These are phyloP conservation scores for Stegodyphus mimosarum DNA, from an alignment of 1,140 invertebrate species.

Conservation along the genomic window DNA sequence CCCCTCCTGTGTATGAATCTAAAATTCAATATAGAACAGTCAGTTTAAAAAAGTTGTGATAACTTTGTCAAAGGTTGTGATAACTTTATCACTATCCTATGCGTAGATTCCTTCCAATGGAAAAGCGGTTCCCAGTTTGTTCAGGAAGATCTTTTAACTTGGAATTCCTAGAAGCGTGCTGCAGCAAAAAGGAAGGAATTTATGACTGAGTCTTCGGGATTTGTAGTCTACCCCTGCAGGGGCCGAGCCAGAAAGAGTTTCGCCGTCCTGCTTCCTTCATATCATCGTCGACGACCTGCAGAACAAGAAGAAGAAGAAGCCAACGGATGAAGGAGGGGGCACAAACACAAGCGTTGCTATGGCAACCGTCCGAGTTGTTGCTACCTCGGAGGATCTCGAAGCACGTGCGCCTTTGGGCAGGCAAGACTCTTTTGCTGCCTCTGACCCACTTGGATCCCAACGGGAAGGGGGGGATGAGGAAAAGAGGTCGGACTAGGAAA, in stretches of 20 bases:
- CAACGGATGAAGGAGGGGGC: background rate
- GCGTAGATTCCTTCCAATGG: no score
- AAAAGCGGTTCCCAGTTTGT: no score
- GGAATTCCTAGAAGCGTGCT: no score
- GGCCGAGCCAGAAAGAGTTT: conserved; percentile 24
- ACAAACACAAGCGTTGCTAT: conserved; percentile 51
- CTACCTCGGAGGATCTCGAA: background rate
- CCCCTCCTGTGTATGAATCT: no score
- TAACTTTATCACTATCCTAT: no score
- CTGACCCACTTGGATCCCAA: conserved; percentile 49
- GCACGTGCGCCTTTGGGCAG: conserved; percentile 48
- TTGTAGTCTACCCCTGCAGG: conserved; percentile 16
- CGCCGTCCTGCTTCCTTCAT: conserved; percentile 46
- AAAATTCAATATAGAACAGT: no score
- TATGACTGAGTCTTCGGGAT: background rate
- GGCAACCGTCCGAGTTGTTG: conserved; percentile 55
- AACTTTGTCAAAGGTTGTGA: no score
- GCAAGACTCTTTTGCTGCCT: conserved; percentile 22
- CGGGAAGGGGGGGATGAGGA: background rate
- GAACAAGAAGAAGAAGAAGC: conserved; percentile 4
- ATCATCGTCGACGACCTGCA: conserved; percentile 25
- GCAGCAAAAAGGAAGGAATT: no score
- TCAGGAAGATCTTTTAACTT: no score
- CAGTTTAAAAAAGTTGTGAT: no score
- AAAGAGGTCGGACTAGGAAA: background rate